Base-by-base conservation (phyloP, 2,113 vertebrate species). In the Smithornis capensis region DNA sequence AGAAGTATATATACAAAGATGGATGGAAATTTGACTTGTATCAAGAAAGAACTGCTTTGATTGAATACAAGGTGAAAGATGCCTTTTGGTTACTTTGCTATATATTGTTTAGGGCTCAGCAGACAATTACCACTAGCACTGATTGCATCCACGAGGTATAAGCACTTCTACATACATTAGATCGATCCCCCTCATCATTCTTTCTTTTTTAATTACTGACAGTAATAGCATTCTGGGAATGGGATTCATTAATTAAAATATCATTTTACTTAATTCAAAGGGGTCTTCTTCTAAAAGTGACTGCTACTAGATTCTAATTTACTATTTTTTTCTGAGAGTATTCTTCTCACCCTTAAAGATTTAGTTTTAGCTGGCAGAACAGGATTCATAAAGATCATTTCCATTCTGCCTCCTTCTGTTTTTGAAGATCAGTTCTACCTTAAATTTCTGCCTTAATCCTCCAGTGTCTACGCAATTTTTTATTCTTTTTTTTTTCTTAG, bases 401-500 rank as follows among this genome's bases (percentile, higher is more conserved):
- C 25, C 22, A 14, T 92, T 33, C 22, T 1, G 0, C 8, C 14
- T 2, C 7, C 24, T 70, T 55, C n/a, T 76, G 8, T 37, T 83
- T 77, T 33, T 47, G 33, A 80, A 70, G 8, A 86, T 49, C 40
- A 90, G 5, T 42, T 64, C 40, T 33, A 71, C 33, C 17, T 40
- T 68, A 87, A 65, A 19, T 69, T 89, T 76, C 57, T 60, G 8
- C 55, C 38, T 63, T 67, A 89, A 92, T 79, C 44, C 21, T 87
- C 52, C 5, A 14, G 38, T 33, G 35, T 19, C 18, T n/a, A n/a
- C 0, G 0, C 7, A 44, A 4, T 31, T 68, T 67, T 17, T 59
- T 23, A 17, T 67, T 57, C 35, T 50, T 6, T 47, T 37, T 6
- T 17, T 29, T 83, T 74, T 79, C 74, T 49, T 8, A 22, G 12